phyloP scores from a whole-genome alignment of 2,113 vertebrate species.

The Peucedramus taeniatus region DNA sequence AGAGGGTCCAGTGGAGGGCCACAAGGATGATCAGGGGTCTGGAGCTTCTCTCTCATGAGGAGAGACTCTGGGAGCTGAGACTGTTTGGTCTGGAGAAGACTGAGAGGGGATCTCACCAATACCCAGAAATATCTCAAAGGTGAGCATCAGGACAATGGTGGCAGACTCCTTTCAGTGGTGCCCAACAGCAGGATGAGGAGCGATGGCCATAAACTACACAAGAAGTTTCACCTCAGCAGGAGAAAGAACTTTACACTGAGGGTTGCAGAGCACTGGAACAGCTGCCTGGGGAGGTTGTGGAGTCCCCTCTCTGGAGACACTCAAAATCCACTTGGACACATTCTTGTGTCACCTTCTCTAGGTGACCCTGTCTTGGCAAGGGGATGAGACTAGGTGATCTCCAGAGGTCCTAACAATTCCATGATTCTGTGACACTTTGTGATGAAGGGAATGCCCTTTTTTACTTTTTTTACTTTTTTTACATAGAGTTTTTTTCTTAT shows the following conservation, averaged over 20 bases:
- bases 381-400: background rate
- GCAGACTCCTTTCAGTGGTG: background rate
- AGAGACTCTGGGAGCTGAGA: background rate
- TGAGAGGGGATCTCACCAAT: background rate
- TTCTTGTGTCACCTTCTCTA: background rate
- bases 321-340: fast-evolving
- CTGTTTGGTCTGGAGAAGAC: background rate
- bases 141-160: background rate
- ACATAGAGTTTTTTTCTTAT: background rate
- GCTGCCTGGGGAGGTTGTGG: background rate
- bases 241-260: background rate
- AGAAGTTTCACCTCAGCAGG: fast-evolving
- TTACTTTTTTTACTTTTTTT: background rate
- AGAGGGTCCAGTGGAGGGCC: background rate
- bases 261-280: background rate
- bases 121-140: background rate
- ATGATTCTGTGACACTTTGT: background rate
- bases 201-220: fast-evolving
- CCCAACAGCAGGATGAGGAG: fast-evolving
- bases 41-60: background rate
- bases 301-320: background rate
- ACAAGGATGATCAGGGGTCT: background rate
- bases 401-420: background rate
- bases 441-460: background rate
- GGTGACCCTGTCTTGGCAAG: background rate